phyloP scores from a whole-genome alignment of 2,113 vertebrate species.

The Halcyon senegalensis region DNA sequence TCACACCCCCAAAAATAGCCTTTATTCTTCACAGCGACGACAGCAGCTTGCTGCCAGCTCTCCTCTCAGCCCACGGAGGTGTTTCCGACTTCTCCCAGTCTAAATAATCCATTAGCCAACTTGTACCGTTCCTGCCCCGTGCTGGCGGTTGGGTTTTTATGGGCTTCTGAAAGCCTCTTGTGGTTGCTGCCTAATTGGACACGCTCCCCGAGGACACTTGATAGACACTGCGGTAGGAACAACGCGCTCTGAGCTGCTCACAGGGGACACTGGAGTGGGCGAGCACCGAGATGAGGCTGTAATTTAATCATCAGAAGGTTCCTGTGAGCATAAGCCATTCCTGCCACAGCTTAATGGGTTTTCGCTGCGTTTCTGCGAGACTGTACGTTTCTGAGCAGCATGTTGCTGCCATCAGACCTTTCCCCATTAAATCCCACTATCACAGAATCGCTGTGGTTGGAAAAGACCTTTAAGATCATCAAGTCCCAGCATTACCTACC shows the following conservation, averaged over 20 bases:
- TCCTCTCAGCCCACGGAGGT: not conserved
- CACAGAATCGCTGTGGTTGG: too few relatives aligned
- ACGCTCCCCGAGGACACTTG: not conserved
- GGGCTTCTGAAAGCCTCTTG: not conserved
- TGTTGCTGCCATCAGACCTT: not conserved
- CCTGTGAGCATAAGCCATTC: accelerated
- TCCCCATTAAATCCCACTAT: not conserved
- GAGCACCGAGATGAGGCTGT: not conserved
- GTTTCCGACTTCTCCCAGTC: not conserved
- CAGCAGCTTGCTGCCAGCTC: not conserved
- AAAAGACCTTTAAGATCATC: too few relatives aligned
- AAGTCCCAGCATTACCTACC: too few relatives aligned
- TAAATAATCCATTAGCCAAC: not conserved
- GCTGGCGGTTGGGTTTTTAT: not conserved
- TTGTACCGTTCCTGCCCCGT: not conserved
- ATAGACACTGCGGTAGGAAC: accelerated
- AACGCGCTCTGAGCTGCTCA: accelerated
- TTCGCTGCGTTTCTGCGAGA: not conserved
- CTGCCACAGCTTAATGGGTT: not conserved
- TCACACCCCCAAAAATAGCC: not conserved
- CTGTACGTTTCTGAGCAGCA: accelerated
- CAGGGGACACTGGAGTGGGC: not conserved
- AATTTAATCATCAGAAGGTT: not conserved
- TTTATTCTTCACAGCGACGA: not conserved
- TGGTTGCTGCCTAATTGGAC: not conserved